These are phyloP conservation scores for Drepana arcuata DNA, from an alignment of 1,140 invertebrate species.

Conservation along the genomic window DNA sequence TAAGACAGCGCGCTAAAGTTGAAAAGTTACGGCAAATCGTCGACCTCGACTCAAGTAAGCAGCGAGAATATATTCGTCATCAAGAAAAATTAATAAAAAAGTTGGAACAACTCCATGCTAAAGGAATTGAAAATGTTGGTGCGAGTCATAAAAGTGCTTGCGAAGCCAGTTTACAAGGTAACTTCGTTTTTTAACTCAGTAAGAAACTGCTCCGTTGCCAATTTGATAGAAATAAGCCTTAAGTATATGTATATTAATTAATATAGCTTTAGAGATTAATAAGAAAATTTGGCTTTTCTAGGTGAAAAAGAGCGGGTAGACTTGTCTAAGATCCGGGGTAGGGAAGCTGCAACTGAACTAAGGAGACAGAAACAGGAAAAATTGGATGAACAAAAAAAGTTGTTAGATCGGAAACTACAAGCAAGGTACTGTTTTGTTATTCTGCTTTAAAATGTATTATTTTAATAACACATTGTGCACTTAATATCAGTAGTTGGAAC, in stretches of 20 bases:
- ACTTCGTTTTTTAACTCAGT: no score
- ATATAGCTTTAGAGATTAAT: no score
- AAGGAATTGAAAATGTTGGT: constrained; percentile 48
- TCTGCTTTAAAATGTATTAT: no score
- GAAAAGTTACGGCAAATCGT: constrained; percentile 45
- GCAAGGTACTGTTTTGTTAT: constrained; percentile 40
- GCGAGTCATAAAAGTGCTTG: constrained; percentile 42
- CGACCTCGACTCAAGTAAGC: constrained; percentile 39
- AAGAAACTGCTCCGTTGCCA: no score
- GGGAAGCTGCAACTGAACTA: constrained; percentile 42
- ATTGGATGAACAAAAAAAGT: constrained; percentile 50
- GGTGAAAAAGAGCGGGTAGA: constrained; percentile 30
- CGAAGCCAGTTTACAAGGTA: constrained; percentile 29
- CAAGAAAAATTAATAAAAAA: constrained; percentile 50
- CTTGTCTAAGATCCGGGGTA: constrained; percentile 44
- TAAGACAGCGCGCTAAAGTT: constrained; percentile 54
- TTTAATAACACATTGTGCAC: no score
- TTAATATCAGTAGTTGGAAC: no score
- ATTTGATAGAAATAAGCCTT: no score
- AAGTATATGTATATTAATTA: no score
- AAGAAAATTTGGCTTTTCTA: constrained; percentile 7
- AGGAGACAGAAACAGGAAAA: constrained; percentile 46
- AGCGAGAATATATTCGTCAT: constrained; percentile 44
- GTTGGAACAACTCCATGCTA: constrained; percentile 46
- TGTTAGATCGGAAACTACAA: constrained; percentile 52